A percentile compares a stretch with the other conserved stretches of the same genome.
These are phyloP conservation scores for Zingel zingel DNA, from an alignment of 2,113 vertebrate genomes.

Conservation along the genomic window DNA sequence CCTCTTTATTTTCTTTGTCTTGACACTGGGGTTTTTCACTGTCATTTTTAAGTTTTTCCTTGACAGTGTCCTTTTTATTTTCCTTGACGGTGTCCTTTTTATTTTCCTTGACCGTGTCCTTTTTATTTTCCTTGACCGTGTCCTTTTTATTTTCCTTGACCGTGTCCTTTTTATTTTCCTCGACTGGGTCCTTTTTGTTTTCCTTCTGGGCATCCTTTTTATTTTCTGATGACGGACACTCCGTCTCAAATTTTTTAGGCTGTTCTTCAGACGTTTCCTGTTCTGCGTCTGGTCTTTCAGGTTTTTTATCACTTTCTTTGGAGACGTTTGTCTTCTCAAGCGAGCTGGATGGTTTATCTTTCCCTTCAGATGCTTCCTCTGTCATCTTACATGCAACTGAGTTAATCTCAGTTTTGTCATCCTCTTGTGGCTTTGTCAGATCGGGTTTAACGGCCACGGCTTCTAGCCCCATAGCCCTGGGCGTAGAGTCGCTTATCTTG, in stretches of 20 bases:
- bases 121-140: background rate
- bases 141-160: background rate
- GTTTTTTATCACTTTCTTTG: background rate
- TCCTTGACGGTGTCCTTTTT: background rate
- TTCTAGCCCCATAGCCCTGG: background rate
- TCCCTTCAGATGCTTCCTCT: conserved; percentile 14
- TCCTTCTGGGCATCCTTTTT: background rate
- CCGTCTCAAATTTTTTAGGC: background rate
- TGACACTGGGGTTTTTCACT: too few species aligned
- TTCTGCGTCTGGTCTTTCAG: conserved; percentile 4
- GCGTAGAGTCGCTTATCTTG: background rate
- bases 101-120: background rate
- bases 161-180: background rate
- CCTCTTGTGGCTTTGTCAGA: conserved; percentile 32
- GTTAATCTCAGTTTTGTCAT: background rate
- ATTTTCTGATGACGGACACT: conserved; percentile 8
- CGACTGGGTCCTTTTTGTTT: background rate
- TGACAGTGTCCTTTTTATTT: background rate
- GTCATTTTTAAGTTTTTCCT: background rate
- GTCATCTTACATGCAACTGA: background rate
- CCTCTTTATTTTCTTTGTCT: background rate
- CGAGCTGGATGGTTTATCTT: background rate
- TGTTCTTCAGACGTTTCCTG: conserved; percentile 37
- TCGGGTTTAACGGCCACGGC: background rate
- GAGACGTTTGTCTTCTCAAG: background rate